These are phyloP conservation scores for Aquatica leii DNA, from an alignment of 2,888 invertebrate genomes.

Conservation along the genomic window DNA sequence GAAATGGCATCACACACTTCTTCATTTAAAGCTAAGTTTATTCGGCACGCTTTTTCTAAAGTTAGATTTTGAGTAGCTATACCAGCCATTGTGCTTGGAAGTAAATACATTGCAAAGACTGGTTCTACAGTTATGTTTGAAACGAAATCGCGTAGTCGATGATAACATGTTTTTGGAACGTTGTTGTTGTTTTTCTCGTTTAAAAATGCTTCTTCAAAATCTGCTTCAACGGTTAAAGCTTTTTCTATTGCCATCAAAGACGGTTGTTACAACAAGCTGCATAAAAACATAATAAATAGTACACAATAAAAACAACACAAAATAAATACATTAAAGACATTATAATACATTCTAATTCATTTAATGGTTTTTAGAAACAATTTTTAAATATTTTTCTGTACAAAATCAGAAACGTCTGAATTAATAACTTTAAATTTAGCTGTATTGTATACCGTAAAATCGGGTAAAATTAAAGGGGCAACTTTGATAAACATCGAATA, in stretches of 20 bases:
- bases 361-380: too few species aligned
- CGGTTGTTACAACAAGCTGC: constrained; percentile 41
- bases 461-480: too few species aligned
- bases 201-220: constrained; percentile 52
- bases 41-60: constrained; percentile 66
- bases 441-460: too few species aligned
- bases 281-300: constrained; percentile 51
- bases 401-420: too few species aligned
- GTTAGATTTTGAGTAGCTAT: constrained; percentile 64
- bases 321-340: too few species aligned
- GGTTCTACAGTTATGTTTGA: constrained; percentile 73
- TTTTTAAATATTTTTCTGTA: too few species aligned
- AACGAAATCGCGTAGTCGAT: constrained; percentile 42
- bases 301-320: constrained; percentile 6
- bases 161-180: neutral
- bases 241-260: constrained; percentile 53
- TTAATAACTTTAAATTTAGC: too few species aligned
- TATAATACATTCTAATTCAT: too few species aligned
- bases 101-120: constrained; percentile 68
- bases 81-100: constrained; percentile 60
- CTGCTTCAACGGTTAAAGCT: constrained; percentile 52
- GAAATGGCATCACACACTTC: constrained; percentile 58
- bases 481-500: too few species aligned
- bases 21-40: constrained; percentile 60
- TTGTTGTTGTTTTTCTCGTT: constrained; percentile 53